phyloP scores from a whole-genome alignment of 1,140 invertebrate genomes.

The Aphelenchoides avenae region DNA sequence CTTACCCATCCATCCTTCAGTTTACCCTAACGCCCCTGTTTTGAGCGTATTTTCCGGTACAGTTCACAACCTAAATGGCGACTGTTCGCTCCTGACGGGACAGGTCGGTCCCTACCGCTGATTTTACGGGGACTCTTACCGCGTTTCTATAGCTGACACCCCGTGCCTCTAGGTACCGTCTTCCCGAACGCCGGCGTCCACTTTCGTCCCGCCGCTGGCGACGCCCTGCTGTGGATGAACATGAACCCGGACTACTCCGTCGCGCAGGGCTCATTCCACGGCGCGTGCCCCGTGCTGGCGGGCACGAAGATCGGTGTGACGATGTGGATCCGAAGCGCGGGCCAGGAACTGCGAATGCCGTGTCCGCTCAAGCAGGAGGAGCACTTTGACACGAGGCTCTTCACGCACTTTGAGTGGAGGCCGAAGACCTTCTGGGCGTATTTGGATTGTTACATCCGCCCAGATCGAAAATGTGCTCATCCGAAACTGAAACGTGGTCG shows the following conservation, averaged over 20 bases:
- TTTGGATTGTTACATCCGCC: too few relatives aligned
- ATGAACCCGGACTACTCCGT: constrained; percentile 19
- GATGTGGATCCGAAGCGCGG: constrained; percentile 33
- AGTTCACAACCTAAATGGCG: too few relatives aligned
- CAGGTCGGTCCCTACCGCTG: too few relatives aligned
- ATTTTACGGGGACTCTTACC: too few relatives aligned
- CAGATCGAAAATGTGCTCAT: too few relatives aligned
- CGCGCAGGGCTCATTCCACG: constrained; percentile 30
- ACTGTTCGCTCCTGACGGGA: too few relatives aligned
- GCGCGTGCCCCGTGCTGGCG: constrained; percentile 40
- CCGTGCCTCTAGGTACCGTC: constrained; percentile 28
- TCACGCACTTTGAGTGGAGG: constrained; percentile 1
- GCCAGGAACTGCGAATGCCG: constrained; percentile 31
- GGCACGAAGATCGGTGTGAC: constrained; percentile 38
- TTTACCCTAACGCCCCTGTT: too few relatives aligned
- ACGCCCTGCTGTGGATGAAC: constrained; percentile 41
- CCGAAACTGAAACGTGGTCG: too few relatives aligned
- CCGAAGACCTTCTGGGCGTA: constrained; percentile 1
- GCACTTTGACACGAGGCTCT: not conserved
- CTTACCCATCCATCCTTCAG: too few relatives aligned
- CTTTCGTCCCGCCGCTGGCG: constrained; percentile 30
- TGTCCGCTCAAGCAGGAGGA: constrained; percentile 19
- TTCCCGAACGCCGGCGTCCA: constrained; percentile 32
- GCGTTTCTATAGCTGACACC: constrained; percentile 4
- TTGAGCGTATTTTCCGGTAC: too few relatives aligned